These are phyloP conservation scores for Drosophila neotestacea DNA, from an alignment of 2,888 invertebrate genomes.

Conservation along the genomic window DNA sequence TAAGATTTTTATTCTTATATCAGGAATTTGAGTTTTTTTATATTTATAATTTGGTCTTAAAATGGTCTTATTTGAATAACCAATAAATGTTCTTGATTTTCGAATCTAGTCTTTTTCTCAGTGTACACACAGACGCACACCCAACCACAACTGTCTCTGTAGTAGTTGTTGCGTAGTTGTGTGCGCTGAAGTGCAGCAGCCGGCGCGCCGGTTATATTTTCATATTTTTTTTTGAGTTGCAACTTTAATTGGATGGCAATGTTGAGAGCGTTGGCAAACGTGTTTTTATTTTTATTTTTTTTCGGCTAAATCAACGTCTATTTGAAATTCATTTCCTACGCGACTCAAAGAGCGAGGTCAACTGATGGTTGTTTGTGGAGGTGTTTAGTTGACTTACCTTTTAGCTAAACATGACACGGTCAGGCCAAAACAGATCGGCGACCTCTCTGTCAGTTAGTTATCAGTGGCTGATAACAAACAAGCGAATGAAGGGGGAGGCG, in stretches of 20 bases:
- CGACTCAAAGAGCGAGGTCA: slow-evolving; percentile 59
- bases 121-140: slow-evolving; percentile 10
- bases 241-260: slow-evolving; percentile 64
- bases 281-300: slow-evolving; percentile 51
- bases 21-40: no score
- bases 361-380: slow-evolving; percentile 15
- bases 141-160: slow-evolving; percentile 16
- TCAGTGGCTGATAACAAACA: slow-evolving; percentile 51
- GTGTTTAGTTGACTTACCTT: slow-evolving; percentile 63
- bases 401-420: slow-evolving; percentile 55
- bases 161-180: slow-evolving; percentile 43
- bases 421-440: slow-evolving; percentile 23
- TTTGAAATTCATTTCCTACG: slow-evolving; percentile 60
- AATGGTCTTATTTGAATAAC: no score
- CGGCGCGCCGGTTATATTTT: slow-evolving; percentile 50
- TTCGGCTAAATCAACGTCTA: slow-evolving; percentile 41
- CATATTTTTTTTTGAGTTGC: slow-evolving; percentile 49
- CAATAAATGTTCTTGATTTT: no score
- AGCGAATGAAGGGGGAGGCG: slow-evolving; percentile 25
- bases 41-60: no score
- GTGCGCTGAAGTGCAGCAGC: slow-evolving; percentile 32
- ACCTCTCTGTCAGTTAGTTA: slow-evolving; percentile 40
- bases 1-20: no score
- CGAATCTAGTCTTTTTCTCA: no score
- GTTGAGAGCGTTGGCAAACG: slow-evolving; percentile 72